These are phyloP conservation scores for Drosophila kambysellisi DNA, from an alignment of 2,888 invertebrate species.

Conservation along the genomic window DNA sequence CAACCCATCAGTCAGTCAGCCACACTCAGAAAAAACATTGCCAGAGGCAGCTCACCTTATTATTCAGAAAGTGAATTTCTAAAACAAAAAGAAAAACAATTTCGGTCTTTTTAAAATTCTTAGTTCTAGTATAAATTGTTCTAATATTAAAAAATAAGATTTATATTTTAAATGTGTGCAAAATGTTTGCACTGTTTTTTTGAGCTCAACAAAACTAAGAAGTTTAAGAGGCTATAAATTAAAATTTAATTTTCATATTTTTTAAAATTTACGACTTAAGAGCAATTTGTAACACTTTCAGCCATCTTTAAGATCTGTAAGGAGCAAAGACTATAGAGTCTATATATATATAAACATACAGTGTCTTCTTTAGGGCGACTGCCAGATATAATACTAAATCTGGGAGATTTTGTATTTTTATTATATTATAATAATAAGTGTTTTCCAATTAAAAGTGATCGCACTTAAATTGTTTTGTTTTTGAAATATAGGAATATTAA, in stretches of 20 bases:
- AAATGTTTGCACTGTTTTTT: background rate
- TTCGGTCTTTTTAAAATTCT: background rate
- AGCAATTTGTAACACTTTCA: too few species aligned
- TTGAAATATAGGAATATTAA: background rate
- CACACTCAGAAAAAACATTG: slow-evolving; percentile 7
- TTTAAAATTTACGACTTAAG: background rate
- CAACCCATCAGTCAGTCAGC: background rate
- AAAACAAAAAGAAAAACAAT: background rate
- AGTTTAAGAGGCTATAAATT: background rate
- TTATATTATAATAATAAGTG: background rate
- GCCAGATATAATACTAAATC: too few species aligned
- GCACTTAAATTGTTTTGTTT: background rate
- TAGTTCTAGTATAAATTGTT: background rate
- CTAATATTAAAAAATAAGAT: background rate
- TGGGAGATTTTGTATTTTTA: background rate
- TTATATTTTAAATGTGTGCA: background rate
- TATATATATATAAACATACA: too few species aligned
- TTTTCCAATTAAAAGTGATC: background rate
- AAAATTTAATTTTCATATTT: background rate
- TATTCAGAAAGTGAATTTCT: background rate
- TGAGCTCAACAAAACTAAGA: background rate
- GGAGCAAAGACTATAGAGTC: too few species aligned
- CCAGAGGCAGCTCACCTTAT: background rate
- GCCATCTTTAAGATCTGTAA: too few species aligned
- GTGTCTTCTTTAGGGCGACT: too few species aligned